These are phyloP conservation scores for Lethenteron reissneri DNA, from an alignment of 2,113 vertebrate species.

Conservation along the genomic window DNA sequence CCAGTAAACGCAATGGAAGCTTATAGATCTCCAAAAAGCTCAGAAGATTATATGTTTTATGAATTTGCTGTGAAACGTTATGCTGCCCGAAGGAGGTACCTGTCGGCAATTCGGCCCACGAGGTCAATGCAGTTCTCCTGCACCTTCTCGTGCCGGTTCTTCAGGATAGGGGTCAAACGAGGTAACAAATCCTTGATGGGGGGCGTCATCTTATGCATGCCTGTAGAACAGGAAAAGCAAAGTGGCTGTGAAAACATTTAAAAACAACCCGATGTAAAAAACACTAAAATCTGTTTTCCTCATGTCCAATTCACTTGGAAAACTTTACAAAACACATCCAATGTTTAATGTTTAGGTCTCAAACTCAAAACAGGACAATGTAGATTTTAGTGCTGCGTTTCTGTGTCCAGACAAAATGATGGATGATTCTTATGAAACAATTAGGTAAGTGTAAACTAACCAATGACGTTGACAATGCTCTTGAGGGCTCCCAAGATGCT, in stretches of 20 bases:
- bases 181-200: conserved; percentile 94
- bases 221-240: conserved; percentile 22
- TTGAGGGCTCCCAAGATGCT: conserved; percentile 93
- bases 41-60: too few relatives aligned
- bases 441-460: conserved; percentile 21
- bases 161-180: conserved; percentile 81
- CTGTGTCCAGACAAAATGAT: too few relatives aligned
- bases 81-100: conserved; percentile 24
- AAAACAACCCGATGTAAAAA: background rate
- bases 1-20: too few relatives aligned
- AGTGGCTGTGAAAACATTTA: conserved; percentile 10
- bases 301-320: too few relatives aligned
- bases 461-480: conserved; percentile 94
- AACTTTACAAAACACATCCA: background rate
- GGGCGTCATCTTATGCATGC: conserved; percentile 99
- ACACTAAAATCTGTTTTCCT: background rate
- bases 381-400: too few relatives aligned
- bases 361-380: background rate
- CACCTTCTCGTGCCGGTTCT: conserved; percentile 96
- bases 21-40: too few relatives aligned
- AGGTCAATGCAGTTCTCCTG: conserved; percentile 97
- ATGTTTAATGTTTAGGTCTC: background rate
- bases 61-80: too few relatives aligned
- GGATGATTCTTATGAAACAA: too few relatives aligned
- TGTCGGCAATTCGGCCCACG: conserved; percentile 85